Evolutionary conservation across 2,888 invertebrate genomes (phyloP), one percentile per base, ranked within the genome.

Genomic region (Apotomis betuletana): DNA sequence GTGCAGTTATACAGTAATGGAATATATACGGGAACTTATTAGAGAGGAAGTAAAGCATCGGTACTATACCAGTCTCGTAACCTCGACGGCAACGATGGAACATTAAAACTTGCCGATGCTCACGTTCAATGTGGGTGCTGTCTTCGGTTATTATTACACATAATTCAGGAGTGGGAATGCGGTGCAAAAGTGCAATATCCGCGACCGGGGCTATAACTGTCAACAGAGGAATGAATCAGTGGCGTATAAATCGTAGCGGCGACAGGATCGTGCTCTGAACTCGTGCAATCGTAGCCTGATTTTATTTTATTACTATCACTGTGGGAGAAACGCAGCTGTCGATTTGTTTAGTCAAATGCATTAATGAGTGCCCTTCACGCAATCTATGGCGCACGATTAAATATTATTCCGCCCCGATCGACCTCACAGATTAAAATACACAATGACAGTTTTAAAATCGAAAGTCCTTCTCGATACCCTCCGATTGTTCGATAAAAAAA

Each of bases 161-260:
- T 90, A 89, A 86, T 89, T 90, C 86, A 89, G 82, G 67, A 86
- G 85, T 84, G 81, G 83, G 88, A 88, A 88, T 85, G 88, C 83
- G 84, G 84, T 81, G 89, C 90, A 90, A 89, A 89, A 90, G 90
- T 89, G 90, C 90, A 91, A 90, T 90, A 91, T 90, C 89, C 87
- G 86, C 86, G 82, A 84, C 76, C 76, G 76, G 81, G 82, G 89
- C 91, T 88, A 90, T 90, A 90, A 90, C 89, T 89, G 90, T 91
- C 90, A 89, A 84, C 90, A 80, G 81, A 76, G 80, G 84, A 87
- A 92, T 91, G 91, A 92, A 92, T 93, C 92, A 92, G 85, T 86
- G 87, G 82, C 80, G 76, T 81, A 91, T 92, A 92, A 91, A 91
- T 92, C 87, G 84, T 82, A 74, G 78, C 78, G 80, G 81, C 85